Evolutionary conservation across 2,888 invertebrate genomes (phyloP), one percentile per base, ranked within the genome.

Genomic region (Synanthedon formicaeformis): DNA sequence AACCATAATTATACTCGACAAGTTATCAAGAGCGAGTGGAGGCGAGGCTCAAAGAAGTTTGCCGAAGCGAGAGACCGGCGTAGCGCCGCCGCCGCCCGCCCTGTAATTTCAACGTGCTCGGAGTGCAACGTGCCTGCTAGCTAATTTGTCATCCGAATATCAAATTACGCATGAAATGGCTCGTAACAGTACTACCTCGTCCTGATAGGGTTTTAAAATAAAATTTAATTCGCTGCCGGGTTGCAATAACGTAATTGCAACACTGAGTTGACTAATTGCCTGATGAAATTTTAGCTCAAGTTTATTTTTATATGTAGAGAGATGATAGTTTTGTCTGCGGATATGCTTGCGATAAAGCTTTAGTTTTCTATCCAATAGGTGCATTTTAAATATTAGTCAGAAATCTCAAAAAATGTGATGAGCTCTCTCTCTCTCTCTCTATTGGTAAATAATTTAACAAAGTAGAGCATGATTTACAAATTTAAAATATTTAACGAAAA

Each of bases 111-210:
- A 71, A 66, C 64, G 65, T 68, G 70, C 69, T 57, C 58, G 69
- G 69, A 66, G 70, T 75, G 76, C 40, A 49, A 23, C 49, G 16
- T 34, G 34, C 34, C 70, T 71, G 72, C 70, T 69, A 75, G 80
- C 82, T 82, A 85, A 86, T 86, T 86, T 85, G 84, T 85, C 85
- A 86, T 78, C 75, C 75, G 78, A 81, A 84, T 85, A 86, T 86
- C 84, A 81, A 86, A 85, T 86, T 82, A 85, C 83, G 75, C 75
- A 73, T 74, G 78, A 82, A 86, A 84, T 81, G 78, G 79, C 78
- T 75, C 76, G 83, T 76, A 80, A 81, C 81, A 70, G 76, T 76
- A 83, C 67, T 78, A 75, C 72, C 57, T 61, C 60, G 71, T 70
- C 74, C 67, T 66, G 67, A 76, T 77, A 75, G 64, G 66, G 69